Percentiles rank a stretch among this genome's conserved stretches.
Conservation (phyloP, 2,113 vertebrate genomes). For the Chauna torquata region DNA sequence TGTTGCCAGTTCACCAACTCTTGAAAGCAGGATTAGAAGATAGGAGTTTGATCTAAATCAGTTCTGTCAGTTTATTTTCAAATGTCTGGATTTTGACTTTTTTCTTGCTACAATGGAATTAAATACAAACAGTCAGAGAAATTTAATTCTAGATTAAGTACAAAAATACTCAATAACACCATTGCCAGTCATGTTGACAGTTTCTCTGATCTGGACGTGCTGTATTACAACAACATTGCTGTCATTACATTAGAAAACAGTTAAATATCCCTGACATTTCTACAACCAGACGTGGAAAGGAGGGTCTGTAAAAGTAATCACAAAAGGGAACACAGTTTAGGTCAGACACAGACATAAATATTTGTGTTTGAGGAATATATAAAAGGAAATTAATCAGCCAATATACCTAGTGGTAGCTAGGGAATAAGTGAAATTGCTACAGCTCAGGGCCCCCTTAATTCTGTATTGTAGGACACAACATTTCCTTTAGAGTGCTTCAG, state of each 20-base stretch:
- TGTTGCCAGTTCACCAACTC: not conserved
- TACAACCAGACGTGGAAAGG: not conserved
- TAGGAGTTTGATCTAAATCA: not conserved
- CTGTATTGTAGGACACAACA: not conserved
- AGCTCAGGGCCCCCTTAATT: not conserved
- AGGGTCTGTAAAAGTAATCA: not conserved
- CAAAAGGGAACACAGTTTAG: not conserved
- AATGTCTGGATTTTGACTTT: not conserved
- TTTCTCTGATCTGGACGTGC: not conserved
- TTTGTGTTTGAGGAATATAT: not conserved
- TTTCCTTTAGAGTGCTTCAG: not conserved
- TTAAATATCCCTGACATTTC: not conserved
- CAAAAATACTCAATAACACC: not conserved
- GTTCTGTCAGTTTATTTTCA: not conserved
- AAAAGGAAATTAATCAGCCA: not conserved
- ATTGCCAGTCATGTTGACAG: not conserved
- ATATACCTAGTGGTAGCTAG: not conserved
- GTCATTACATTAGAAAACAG: not conserved
- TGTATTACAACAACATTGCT: not conserved
- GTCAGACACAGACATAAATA: not conserved
- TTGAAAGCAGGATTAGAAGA: not conserved
- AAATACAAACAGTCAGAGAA: not conserved
- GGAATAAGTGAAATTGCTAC: not conserved
- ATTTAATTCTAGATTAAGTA: not conserved
- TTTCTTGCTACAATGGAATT: not conserved